phyloP scores from a whole-genome alignment of 2,113 vertebrate genomes.

The Eira barbara region DNA sequence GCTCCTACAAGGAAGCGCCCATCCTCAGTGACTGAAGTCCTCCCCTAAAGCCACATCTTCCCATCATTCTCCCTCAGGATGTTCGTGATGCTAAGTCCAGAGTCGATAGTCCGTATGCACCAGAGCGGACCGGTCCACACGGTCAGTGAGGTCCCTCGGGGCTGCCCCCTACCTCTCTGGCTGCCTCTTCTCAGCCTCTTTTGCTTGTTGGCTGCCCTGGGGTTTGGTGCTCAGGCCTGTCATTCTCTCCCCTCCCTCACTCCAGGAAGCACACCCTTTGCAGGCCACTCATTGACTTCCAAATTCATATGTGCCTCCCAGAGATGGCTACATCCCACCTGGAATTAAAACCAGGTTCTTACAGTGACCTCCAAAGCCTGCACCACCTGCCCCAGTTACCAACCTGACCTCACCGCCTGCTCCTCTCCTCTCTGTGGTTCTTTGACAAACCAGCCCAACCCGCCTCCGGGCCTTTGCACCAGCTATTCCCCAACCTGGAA shows the following conservation, averaged over 20 bases:
- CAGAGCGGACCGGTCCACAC: neutral
- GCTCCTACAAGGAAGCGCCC: neutral
- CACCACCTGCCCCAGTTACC: neutral
- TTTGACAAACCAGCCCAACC: neutral
- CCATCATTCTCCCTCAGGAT: neutral
- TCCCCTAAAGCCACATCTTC: neutral
- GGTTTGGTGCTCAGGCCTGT: neutral
- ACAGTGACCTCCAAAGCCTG: neutral
- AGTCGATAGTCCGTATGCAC: neutral
- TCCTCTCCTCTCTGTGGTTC: neutral
- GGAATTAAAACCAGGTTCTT: neutral
- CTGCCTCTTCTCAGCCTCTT: neutral
- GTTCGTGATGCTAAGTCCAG: neutral
- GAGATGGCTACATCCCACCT: neutral
- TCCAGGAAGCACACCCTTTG: neutral
- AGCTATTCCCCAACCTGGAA: neutral
- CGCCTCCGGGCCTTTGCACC: neutral
- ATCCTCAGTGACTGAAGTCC: accelerated
- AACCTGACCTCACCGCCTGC: neutral
- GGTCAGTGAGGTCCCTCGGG: accelerated
- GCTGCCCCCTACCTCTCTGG: neutral
- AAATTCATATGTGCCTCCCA: neutral
- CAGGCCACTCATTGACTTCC: neutral
- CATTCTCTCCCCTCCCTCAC: neutral
- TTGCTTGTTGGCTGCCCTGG: neutral